phyloP scores from a whole-genome alignment of 2,797 vertebrate species.

The Prionace glauca region DNA sequence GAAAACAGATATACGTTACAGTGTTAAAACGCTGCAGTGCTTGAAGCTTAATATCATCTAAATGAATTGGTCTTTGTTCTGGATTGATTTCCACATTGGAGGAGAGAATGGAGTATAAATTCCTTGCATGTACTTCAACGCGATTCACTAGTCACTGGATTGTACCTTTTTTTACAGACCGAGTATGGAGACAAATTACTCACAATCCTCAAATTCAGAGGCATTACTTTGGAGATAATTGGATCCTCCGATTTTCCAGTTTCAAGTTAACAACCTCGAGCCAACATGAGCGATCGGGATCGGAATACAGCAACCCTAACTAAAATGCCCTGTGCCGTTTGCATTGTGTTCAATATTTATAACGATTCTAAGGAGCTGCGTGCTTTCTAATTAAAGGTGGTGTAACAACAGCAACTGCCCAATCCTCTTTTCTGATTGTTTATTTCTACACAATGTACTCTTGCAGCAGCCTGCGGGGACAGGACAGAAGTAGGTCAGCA shows the following conservation, averaged over 20 bases:
- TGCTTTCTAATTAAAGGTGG: slow-evolving; percentile 12
- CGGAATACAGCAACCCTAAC: background rate
- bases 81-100: background rate
- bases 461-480: slow-evolving; percentile 59
- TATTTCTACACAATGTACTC: slow-evolving; percentile 58
- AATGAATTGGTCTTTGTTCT: slow-evolving; percentile 14
- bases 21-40: background rate
- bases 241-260: background rate
- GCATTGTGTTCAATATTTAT: slow-evolving; percentile 12
- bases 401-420: background rate
- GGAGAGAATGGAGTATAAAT: background rate
- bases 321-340: background rate
- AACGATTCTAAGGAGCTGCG: slow-evolving; percentile 18
- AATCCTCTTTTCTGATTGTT: slow-evolving; percentile 52
- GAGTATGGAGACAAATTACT: background rate
- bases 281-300: background rate
- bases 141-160: background rate
- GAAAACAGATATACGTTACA: slow-evolving; percentile 3
- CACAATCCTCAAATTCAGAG: slow-evolving; percentile 9
- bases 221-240: background rate
- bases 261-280: slow-evolving; percentile 8
- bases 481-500: slow-evolving; percentile 58
- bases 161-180: background rate
- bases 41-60: background rate
- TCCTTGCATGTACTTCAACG: background rate